phyloP scores from a whole-genome alignment of 92 coral and sea anemone genomes.

The Isaurus tuberculatus region DNA sequence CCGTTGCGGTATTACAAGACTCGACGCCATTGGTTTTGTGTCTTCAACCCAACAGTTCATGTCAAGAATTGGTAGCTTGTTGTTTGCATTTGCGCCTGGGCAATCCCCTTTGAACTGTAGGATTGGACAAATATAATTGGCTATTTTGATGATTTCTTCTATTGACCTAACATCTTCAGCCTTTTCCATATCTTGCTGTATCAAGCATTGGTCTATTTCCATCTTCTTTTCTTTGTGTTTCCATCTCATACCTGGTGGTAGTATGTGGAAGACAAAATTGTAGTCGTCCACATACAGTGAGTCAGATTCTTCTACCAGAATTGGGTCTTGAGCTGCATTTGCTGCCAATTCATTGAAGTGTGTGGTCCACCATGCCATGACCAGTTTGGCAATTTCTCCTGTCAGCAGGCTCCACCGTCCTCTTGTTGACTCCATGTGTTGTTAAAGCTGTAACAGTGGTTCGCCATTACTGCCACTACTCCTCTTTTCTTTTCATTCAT shows the following conservation, averaged over 20 bases:
- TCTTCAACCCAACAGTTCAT: slow-evolving; percentile 37
- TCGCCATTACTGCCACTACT: slow-evolving; percentile 42
- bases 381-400: slow-evolving; percentile 41
- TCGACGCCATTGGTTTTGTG: slow-evolving; percentile 26
- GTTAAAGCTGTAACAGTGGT: slow-evolving; percentile 54
- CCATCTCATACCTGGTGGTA: slow-evolving; percentile 49
- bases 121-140: slow-evolving; percentile 33
- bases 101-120: slow-evolving; percentile 10
- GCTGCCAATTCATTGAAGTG: slow-evolving; percentile 34
- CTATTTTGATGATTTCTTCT: slow-evolving; percentile 36
- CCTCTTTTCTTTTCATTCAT: too few relatives aligned
- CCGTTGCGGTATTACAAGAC: slow-evolving; percentile 25
- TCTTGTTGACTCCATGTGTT: slow-evolving; percentile 16
- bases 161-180: slow-evolving; percentile 29
- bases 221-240: slow-evolving; percentile 22
- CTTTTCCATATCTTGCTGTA: slow-evolving; percentile 19
- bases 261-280: slow-evolving; percentile 44
- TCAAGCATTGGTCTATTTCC: slow-evolving; percentile 27
- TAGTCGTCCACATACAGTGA: slow-evolving; percentile 42
- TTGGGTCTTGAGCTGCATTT: slow-evolving; percentile 42
- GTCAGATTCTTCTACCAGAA: slow-evolving; percentile 35
- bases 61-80: slow-evolving; percentile 8
- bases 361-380: slow-evolving; percentile 53
- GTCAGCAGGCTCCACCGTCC: slow-evolving; percentile 25
- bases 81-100: slow-evolving; percentile 25